Evolutionary conservation across 2,797 vertebrate species (phyloP), one percentile per base, ranked within the genome.

Genomic region (Mormyrops boulengeri): DNA sequence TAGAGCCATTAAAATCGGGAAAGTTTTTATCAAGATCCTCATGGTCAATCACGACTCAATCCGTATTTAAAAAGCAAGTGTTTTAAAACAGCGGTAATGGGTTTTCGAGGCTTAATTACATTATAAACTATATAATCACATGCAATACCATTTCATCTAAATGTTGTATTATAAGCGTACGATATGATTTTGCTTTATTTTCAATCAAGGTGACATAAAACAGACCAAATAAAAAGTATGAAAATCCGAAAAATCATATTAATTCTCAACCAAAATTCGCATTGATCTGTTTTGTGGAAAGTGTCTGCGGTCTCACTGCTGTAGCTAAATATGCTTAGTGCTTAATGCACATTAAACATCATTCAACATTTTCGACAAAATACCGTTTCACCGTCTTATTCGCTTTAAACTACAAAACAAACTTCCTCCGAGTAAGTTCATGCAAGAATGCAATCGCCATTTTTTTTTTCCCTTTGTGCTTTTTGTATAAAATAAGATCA

Each of bases 361-460:
- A 91, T 90, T 57, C 90, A 69, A 30, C 11, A 34, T 69, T 69
- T 69, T 34, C 30, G 26, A 69, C 30, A 69, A 34, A 34, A 69
- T 34, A 34, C 26, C 26, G 4, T 69, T 34, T 34, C 66, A 34
- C 1, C 66, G 30, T 14, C 12, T 30, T 34, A 2, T 69, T 69
- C 66, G 11, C 66, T 34, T 69, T 69, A 69, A 69, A 34, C 3
- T 4, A 14, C 66, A 30, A 30, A 66, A 66, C 62, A 34, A 69
- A 66, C n/a, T 3, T 66, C 3, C 26, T 12, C 62, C 4, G 1
- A 66, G 62, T 26, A 30, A 66, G 22, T 89, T 90, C 84, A 92
- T 89, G 91, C 92, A 90, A 92, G 91, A 90, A 92, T 90, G 91
- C 88, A 89, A 90, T 90, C 89, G 89, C 89, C 66, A 34, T 69